Base-by-base conservation (phyloP, 2,113 vertebrate species). In the Osmerus mordax region DNA sequence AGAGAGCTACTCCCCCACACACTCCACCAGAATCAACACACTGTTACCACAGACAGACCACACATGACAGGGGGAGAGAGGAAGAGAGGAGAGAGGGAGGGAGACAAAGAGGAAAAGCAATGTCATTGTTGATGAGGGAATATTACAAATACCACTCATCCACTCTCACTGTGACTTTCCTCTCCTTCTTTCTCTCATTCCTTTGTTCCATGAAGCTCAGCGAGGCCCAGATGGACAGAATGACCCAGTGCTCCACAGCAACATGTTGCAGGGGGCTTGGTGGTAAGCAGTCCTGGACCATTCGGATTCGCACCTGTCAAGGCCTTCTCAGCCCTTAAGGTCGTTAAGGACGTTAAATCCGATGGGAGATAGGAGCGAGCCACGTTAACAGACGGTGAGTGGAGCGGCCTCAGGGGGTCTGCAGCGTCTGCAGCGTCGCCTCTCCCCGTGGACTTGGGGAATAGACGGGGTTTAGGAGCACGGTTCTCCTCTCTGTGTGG, bases 341-440 rank as follows among this genome's bases (percentile, higher is more conserved):
- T 75, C 78, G 84, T 81, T 82, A 83, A 80, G 79, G 53, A 65
- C 67, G 77, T 47, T 52, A 71, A 80, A 83, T 86, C 77, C 85
- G 81, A 81, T 61, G 70, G 18, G 75, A 81, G 77, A 83, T 83
- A 70, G 29, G 23, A 23, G 23, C 23, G 3, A 32, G 29, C 29
- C 29, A 32, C 29, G 29, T 32, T 32, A 3, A 32, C 29, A 32
- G 29, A 32, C 29, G 29, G 5, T 3, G 29, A 32, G 29, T 32
- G 29, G 29, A 32, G 29, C 4, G 4, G 29, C 29, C 29, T 32
- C 29, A 32, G 29, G 29, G 3, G 29, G 0, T 32, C 3, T 32
- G 29, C 29, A 0, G 29, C 1, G 23, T 23, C 23, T 64, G 14
- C 53, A 66, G 12, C 7, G 13, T 51, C 23, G 23, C 23, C 6